phyloP scores from a whole-genome alignment of 2,113 vertebrate species.

The Sylvia atricapilla region DNA sequence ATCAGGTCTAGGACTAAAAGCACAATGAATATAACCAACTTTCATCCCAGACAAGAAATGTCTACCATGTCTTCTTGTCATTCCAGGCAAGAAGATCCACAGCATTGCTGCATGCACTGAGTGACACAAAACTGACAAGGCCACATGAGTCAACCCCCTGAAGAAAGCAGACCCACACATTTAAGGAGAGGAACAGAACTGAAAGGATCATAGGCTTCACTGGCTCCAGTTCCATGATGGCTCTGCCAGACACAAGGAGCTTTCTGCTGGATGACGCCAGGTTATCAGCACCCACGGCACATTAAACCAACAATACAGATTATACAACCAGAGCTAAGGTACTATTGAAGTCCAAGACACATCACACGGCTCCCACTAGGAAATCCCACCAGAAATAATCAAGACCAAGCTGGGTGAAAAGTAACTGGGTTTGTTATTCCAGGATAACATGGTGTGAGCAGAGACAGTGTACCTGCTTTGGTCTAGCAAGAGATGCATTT shows the following conservation, averaged over 20 bases:
- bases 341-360: neutral
- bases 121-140: neutral
- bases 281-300: neutral
- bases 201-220: neutral
- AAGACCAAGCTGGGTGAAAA: neutral
- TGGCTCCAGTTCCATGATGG: neutral
- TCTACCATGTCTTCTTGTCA: neutral
- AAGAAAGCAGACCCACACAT: neutral
- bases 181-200: neutral
- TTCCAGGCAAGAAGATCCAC: neutral
- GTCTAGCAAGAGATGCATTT: neutral
- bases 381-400: neutral
- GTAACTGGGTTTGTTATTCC: neutral
- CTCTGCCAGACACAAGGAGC: neutral
- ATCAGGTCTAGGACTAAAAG: neutral
- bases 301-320: neutral
- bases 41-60: neutral
- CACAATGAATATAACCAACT: neutral
- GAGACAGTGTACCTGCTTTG: neutral
- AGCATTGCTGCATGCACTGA: neutral
- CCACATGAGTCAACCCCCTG: neutral
- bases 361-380: neutral
- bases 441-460: neutral
- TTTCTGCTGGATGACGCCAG: neutral
- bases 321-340: neutral